Base-by-base conservation (phyloP, 1,140 invertebrate species). In the Aphis gossypii region DNA sequence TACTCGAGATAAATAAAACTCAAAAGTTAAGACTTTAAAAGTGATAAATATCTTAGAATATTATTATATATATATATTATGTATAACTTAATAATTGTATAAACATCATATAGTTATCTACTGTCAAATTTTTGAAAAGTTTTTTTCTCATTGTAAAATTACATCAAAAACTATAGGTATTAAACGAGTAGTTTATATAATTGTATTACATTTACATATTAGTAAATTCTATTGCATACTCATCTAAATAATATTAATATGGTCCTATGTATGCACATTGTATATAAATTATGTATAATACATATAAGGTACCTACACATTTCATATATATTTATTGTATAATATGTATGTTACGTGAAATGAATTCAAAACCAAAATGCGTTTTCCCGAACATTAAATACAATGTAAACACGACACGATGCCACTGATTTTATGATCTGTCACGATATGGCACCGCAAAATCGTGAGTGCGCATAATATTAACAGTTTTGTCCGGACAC, bases 391-490 rank as follows among this genome's bases (percentile, higher is more conserved):
- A 89, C 76, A 46, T 92, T 51, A 83, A 93, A 93, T 86, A 18
- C 35, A 56, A 54, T 54, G 82, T 54, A 93, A 93, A 93, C 82
- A 84, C 92, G 48, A 41, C 84, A 76, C 23, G 92, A 51, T 56
- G 48, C 82, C 18, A 21, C 92, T 93, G 76, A 93, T 93, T 84
- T 93, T 93, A 93, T 93, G 92, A 84, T 93, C 76, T 84, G 92
- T 86, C 92, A 93, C 92, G 92, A 86, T 76, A 76, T 93, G 38
- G 76, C 92, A 93, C 92, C 92, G 82, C 92, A 83, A 56, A 84
- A 84, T 60, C 92, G 41, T 93, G 92, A 21, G 30, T 30, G 21
- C 48, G 92, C 92, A 93, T 93, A 93, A 83, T 51, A 93, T 93
- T 86, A 93, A 56, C 76, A 56, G 68, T 93, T 93, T 93, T 41